Conservation (phyloP, 1,140 invertebrate species). For the Trypoxylus dichotomus region DNA sequence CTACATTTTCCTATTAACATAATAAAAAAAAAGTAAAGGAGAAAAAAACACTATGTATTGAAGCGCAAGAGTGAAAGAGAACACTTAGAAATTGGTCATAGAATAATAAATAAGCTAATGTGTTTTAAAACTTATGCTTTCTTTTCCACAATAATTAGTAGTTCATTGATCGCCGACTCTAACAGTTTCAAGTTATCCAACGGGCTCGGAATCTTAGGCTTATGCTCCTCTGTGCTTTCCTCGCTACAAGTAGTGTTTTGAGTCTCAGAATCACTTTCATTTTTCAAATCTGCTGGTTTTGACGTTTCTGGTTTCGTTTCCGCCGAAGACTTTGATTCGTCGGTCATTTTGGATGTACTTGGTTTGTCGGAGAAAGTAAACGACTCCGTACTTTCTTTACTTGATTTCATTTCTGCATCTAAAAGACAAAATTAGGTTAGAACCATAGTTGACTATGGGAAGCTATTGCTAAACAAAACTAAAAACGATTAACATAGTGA, state of each 20-base stretch:
- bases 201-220: conserved; percentile 32
- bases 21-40: not conserved
- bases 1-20: conserved; percentile 17
- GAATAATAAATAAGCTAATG: conserved; percentile 25
- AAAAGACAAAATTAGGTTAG: not conserved
- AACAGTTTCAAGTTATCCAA: conserved; percentile 46
- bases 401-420: not conserved
- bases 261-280: conserved; percentile 45
- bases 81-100: conserved; percentile 37
- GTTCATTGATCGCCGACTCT: conserved; percentile 45
- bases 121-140: conserved; percentile 38
- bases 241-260: conserved; percentile 40
- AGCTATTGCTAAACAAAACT: too few species aligned
- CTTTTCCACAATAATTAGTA: conserved; percentile 48
- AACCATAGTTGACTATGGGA: too few species aligned
- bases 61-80: conserved; percentile 28
- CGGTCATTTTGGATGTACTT: conserved; percentile 29
- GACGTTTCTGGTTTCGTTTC: not conserved
- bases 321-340: conserved; percentile 25
- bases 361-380: conserved; percentile 11
- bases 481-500: too few species aligned
- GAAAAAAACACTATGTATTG: not conserved
- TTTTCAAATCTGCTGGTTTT: conserved; percentile 26
- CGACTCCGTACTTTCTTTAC: not conserved
- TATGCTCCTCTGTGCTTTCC: conserved; percentile 41